A percentile compares a stretch with the other conserved stretches of the same genome.
phyloP scores from a whole-genome alignment of 2,797 vertebrate genomes.

The Pangasius sanitwongsei region DNA sequence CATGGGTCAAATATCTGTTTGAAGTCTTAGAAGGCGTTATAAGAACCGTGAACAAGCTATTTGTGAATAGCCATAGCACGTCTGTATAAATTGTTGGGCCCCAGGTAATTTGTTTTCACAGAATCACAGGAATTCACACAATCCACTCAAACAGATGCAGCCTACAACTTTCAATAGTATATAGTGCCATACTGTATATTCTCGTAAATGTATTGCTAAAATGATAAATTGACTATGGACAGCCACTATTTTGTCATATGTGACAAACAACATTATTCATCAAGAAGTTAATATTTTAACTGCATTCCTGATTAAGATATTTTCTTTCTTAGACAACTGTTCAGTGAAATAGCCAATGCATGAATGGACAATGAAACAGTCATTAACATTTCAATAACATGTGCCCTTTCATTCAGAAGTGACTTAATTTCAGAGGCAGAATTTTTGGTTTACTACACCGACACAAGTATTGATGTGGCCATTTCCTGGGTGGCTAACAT shows the following conservation, averaged over 20 bases:
- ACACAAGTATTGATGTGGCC: not conserved
- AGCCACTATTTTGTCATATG: not conserved
- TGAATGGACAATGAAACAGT: not conserved
- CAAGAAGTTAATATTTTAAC: not conserved
- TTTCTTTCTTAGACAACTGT: not conserved
- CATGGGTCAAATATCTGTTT: conserved; percentile 30
- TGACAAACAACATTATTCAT: not conserved
- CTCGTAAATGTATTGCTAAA: not conserved
- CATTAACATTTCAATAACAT: not conserved
- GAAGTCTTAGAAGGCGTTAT: not conserved
- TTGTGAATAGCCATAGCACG: not conserved
- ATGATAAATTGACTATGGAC: not conserved
- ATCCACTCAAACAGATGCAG: not conserved
- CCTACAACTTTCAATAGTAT: not conserved
- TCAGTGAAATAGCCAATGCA: not conserved
- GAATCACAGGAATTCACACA: not conserved
- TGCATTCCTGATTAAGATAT: not conserved
- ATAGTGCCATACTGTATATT: not conserved
- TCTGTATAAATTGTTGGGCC: not conserved
- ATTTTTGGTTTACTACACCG: not conserved
- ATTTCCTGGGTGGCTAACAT: not conserved
- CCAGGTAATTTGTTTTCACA: not conserved
- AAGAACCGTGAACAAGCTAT: not conserved
- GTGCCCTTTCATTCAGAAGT: not conserved
- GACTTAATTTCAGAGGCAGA: not conserved